These are phyloP conservation scores for Rhincodon typus DNA, from an alignment of 2,797 vertebrate genomes.

Conservation along the genomic window DNA sequence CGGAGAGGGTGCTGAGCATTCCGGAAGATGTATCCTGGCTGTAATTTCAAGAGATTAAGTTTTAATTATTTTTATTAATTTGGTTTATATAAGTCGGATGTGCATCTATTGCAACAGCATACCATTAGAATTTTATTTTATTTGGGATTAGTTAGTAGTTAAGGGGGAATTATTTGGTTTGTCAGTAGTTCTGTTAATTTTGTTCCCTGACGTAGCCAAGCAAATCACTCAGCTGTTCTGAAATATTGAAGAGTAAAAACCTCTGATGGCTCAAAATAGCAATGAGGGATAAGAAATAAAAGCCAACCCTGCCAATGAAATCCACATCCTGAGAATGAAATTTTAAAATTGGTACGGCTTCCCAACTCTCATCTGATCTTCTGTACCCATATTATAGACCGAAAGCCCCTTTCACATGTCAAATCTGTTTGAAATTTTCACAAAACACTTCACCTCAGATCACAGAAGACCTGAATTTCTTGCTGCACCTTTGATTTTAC, in stretches of 20 bases:
- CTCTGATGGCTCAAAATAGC: neutral
- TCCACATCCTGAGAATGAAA: too few relatives aligned
- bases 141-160: too few relatives aligned
- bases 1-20: too few relatives aligned
- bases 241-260: neutral
- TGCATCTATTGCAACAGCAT: too few relatives aligned
- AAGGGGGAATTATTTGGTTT: too few relatives aligned
- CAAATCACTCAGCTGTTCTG: neutral
- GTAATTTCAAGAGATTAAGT: too few relatives aligned
- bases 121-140: too few relatives aligned
- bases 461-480: neutral
- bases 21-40: too few relatives aligned
- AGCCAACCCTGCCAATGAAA: neutral
- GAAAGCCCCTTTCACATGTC: neutral
- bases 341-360: neutral
- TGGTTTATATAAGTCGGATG: too few relatives aligned
- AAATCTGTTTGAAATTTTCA: neutral
- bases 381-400: neutral
- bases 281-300: neutral
- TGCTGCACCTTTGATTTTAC: neutral
- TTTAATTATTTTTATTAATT: too few relatives aligned
- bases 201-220: neutral
- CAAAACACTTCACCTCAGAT: neutral
- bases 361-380: neutral
- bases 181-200: too few relatives aligned